Evolutionary conservation across 2,113 vertebrate species (phyloP).

Genomic region (Amia ocellicauda): DNA sequence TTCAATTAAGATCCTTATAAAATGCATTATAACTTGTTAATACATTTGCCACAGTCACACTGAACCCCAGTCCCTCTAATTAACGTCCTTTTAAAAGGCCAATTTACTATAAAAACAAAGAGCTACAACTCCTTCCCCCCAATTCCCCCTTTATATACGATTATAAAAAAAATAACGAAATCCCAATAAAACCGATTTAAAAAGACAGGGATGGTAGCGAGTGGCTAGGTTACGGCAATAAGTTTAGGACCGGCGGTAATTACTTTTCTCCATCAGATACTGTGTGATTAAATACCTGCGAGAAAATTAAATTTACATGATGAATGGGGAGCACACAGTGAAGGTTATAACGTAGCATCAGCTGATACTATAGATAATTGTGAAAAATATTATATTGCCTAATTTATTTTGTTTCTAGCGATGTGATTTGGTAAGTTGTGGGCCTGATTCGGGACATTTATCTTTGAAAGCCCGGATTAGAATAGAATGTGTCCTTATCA

Average conservation of each 20-base stretch:
- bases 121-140: background rate
- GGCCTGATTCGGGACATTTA: slow-evolving; percentile 58
- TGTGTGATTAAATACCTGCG: slow-evolving; percentile 88
- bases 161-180: slow-evolving; percentile 6
- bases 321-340: slow-evolving; percentile 75
- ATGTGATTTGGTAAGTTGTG: slow-evolving; percentile 56
- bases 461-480: slow-evolving; percentile 58
- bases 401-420: slow-evolving; percentile 80
- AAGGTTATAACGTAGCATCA: slow-evolving; percentile 81
- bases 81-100: background rate
- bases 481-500: slow-evolving; percentile 46
- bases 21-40: background rate
- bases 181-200: slow-evolving; percentile 7
- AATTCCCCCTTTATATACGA: background rate
- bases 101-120: background rate
- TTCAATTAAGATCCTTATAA: slow-evolving; percentile 5
- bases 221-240: slow-evolving; percentile 34
- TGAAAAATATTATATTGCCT: slow-evolving; percentile 74
- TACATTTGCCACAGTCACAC: too few species aligned
- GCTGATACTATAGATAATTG: slow-evolving; percentile 78
- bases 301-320: slow-evolving; percentile 89
- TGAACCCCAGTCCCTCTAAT: too few species aligned
- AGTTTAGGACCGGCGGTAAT: slow-evolving; percentile 77
- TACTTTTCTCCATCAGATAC: slow-evolving; percentile 86
- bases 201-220: background rate